Percentiles rank a stretch among this genome's conserved stretches.
Evolutionary conservation across 2,888 invertebrate genomes (phyloP).

Genomic region (Mantis religiosa): DNA sequence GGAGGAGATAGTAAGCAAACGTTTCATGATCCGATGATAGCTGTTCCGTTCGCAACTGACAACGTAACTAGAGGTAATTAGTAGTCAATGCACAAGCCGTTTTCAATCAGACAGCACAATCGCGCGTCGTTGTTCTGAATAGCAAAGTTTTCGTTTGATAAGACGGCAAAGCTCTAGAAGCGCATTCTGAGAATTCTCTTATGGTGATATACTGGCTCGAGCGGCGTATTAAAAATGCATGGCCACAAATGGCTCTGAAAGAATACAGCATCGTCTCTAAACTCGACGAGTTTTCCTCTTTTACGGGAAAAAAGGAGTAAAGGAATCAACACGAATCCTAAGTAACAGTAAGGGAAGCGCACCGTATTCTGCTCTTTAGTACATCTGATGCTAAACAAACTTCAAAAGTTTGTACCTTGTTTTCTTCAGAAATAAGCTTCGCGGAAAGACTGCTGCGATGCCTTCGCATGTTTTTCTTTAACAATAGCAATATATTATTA

Average conservation of each 20-base stretch:
- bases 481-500: too few relatives aligned
- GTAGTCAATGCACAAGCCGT: background rate
- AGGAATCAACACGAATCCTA: too few relatives aligned
- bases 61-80: background rate
- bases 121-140: background rate
- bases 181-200: background rate
- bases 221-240: background rate
- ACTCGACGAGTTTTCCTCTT: background rate
- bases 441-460: too few relatives aligned
- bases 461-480: too few relatives aligned
- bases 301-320: too few relatives aligned
- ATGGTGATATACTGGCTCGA: background rate
- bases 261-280: background rate
- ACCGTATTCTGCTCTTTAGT: too few relatives aligned
- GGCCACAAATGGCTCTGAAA: background rate
- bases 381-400: too few relatives aligned
- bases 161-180: background rate
- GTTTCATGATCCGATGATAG: background rate
- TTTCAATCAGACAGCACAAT: background rate
- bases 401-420: too few relatives aligned
- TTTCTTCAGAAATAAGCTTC: too few relatives aligned
- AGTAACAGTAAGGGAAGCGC: too few relatives aligned
- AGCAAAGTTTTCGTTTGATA: background rate
- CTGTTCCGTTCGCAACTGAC: background rate
- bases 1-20: too few relatives aligned